Conservation (phyloP, 2,113 vertebrate genomes). For the Benitochromis conjunctus region DNA sequence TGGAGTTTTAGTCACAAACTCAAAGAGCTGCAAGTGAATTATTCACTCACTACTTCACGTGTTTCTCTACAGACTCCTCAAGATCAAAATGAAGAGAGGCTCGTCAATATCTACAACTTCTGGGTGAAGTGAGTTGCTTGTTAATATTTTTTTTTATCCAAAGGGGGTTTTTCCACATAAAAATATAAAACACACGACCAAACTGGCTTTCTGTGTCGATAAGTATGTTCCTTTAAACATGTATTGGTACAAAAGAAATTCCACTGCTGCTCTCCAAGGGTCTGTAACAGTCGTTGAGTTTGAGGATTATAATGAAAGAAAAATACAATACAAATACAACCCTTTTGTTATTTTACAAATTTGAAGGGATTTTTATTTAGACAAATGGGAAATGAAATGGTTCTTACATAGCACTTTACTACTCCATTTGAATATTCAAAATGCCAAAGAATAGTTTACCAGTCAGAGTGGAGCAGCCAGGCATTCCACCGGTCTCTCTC, state of each 20-base stretch:
- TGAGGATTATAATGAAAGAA: neutral
- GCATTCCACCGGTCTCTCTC: neutral
- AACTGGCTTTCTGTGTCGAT: neutral
- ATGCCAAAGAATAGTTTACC: neutral
- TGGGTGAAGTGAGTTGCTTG: slow-evolving; percentile 75
- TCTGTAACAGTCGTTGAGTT: neutral
- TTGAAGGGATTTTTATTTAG: neutral
- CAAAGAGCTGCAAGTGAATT: neutral
- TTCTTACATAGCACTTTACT: rapidly evolving
- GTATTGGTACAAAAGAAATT: neutral
- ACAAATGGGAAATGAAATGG: neutral
- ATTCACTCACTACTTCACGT: neutral
- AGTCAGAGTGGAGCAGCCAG: neutral
- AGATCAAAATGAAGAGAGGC: slow-evolving; percentile 71
- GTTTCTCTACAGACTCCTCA: slow-evolving; percentile 59
- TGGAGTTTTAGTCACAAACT: neutral
- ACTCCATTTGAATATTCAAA: neutral
- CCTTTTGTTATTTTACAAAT: neutral
- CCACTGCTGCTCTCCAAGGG: neutral
- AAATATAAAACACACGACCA: rapidly evolving
- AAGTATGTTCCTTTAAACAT: neutral
- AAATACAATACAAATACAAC: neutral
- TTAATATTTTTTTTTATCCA: neutral
- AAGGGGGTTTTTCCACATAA: neutral
- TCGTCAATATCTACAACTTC: slow-evolving; percentile 72